Base-by-base conservation (phyloP, 2,888 invertebrate genomes). In the Synanthedon vespiformis region DNA sequence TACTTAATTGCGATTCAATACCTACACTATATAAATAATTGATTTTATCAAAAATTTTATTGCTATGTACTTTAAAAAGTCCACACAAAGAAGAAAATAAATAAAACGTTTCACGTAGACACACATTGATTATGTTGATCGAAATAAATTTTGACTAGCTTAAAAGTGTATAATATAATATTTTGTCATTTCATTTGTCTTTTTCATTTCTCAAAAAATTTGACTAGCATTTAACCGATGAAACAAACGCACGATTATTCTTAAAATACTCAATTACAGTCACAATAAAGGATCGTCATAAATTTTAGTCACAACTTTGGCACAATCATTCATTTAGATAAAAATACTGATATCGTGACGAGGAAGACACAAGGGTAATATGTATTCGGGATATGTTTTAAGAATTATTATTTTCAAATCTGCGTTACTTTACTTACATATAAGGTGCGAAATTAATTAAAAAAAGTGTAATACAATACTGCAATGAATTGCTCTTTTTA, bases 31-130 rank as follows among this genome's bases (percentile, higher is more conserved):
- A 34, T 83, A 83, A 83, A 86, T 87, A 87, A 87, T 87, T 87
- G 87, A 87, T 86, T 87, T 85, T 78, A 84, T 86, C 80, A 81
- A 80, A 78, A 72, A 65, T 76, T 62, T 77, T 83, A 85, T 85
- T 85, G 82, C 85, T 84, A 82, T 58, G 74, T 74, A 72, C 68
- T 72, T 74, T 71, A 72, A 77, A 76, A 71, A 79, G 67, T 73
- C 72, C 72, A 77, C 76, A 74, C 73, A 70, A 74, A 75, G 71
- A 73, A 71, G 72, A 61, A 53, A 58, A 59, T n/a, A n/a, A 58
- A 59, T 56, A 11, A 34, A 48, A 48, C 18, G 16, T 65, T 63
- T 62, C 63, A 59, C 27, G 54, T 34, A 65, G 72, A 70, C 59
- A 64, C 64, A 72, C 70, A 66, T 60, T 49, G 52, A 53, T 27